Conservation (phyloP, 2,113 vertebrate species). For the Reinhardtius hippoglossoides region DNA sequence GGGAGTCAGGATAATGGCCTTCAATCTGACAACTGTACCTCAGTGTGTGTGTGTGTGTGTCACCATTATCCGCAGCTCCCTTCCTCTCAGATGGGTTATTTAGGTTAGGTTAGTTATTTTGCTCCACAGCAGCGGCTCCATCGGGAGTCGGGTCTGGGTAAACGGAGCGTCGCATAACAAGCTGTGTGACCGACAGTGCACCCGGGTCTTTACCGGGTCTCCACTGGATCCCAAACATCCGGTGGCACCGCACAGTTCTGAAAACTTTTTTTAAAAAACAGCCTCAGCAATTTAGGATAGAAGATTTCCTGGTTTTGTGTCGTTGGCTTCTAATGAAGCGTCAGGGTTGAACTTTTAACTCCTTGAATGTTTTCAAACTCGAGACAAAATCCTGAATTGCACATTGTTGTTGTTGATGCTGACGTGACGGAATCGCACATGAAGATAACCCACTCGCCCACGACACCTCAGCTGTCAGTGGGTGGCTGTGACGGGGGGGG, state of each 20-base stretch:
- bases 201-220: not conserved
- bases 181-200: slow-evolving; percentile 21
- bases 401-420: not conserved
- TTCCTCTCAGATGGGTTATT: slow-evolving; percentile 33
- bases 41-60: slow-evolving; percentile 31
- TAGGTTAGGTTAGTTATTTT: slow-evolving; percentile 25
- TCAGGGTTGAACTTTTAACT: too few species aligned
- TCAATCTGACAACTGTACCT: slow-evolving; percentile 41
- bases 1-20: slow-evolving; percentile 54
- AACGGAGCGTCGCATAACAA: slow-evolving; percentile 51
- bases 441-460: too few species aligned
- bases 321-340: too few species aligned
- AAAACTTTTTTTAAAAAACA: too few species aligned
- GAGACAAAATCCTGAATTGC: too few species aligned
- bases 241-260: too few species aligned
- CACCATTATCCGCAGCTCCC: slow-evolving; percentile 48
- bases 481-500: not conserved
- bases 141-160: slow-evolving; percentile 34
- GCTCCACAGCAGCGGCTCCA: slow-evolving; percentile 37
- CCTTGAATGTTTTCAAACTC: too few species aligned
- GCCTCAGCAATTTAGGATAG: too few species aligned
- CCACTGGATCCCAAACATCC: not conserved
- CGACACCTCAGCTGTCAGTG: not conserved
- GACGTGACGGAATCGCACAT: not conserved
- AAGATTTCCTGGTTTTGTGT: too few species aligned